Evolutionary conservation across 2,888 invertebrate species (phyloP).

Genomic region (Dynastes tityus): DNA sequence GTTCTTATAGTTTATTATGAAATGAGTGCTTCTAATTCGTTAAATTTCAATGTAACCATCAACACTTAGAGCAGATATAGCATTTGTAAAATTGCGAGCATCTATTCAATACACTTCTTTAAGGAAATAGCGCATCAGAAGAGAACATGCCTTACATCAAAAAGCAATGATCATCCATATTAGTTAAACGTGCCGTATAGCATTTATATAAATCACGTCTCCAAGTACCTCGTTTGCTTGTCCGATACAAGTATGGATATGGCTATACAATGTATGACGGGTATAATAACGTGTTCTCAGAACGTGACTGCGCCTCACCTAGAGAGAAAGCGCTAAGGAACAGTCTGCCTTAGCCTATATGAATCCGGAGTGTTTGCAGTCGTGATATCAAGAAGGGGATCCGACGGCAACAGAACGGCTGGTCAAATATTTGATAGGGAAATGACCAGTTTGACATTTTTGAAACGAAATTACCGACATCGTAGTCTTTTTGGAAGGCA

Average conservation of each 20-base stretch:
- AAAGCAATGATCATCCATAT: conserved; percentile 16
- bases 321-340: not conserved
- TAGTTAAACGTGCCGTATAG: conserved; percentile 34
- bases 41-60: too few relatives aligned
- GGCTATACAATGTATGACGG: conserved; percentile 45
- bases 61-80: too few relatives aligned
- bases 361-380: conserved; percentile 42
- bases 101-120: too few relatives aligned
- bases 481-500: not conserved
- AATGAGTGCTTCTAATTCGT: too few relatives aligned
- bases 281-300: conserved; percentile 38
- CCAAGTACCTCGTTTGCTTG: conserved; percentile 39
- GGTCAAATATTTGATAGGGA: conserved; percentile 57
- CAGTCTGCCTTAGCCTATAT: conserved; percentile 26
- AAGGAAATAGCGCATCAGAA: too few relatives aligned
- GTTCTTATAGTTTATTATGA: too few relatives aligned
- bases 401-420: conserved; percentile 49
- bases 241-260: conserved; percentile 35
- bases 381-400: conserved; percentile 44
- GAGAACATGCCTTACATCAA: not conserved
- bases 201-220: conserved; percentile 41
- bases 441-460: conserved; percentile 50
- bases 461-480: conserved; percentile 46
- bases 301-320: conserved; percentile 36
- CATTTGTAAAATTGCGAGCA: too few relatives aligned